phyloP scores from a whole-genome alignment of 2,888 invertebrate genomes.

The Eucriotettix oculatus region DNA sequence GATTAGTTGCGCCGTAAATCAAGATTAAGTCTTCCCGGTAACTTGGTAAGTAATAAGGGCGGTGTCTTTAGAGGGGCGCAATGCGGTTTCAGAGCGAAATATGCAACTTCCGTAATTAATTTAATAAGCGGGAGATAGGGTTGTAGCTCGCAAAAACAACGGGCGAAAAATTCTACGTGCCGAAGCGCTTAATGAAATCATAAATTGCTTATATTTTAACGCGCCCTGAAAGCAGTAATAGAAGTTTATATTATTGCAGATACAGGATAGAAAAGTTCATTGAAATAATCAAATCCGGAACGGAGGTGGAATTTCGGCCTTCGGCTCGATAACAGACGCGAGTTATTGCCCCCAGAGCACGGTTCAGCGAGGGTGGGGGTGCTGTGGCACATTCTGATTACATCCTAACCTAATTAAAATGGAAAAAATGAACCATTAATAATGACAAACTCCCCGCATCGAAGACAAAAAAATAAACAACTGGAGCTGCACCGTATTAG shows the following conservation, averaged over 20 bases:
- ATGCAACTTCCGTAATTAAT: background rate
- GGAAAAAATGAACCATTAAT: background rate
- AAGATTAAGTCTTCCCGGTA: conserved; percentile 12
- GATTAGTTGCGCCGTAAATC: conserved; percentile 14
- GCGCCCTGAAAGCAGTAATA: background rate
- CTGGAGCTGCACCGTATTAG: background rate
- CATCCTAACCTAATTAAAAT: background rate
- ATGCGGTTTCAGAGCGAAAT: background rate
- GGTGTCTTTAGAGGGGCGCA: background rate
- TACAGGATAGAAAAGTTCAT: background rate
- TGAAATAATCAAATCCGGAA: background rate
- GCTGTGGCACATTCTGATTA: background rate
- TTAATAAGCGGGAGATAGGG: background rate
- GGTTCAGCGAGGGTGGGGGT: background rate
- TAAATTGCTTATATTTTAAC: background rate
- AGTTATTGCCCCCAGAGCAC: background rate
- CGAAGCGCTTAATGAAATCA: background rate
- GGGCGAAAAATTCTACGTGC: background rate
- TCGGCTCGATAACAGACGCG: background rate
- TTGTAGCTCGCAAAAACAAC: background rate
- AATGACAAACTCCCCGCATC: background rate
- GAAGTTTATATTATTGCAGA: background rate
- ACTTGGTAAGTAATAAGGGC: conserved; percentile 9
- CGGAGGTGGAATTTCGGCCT: background rate
- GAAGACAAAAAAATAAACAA: background rate